Percentiles rank a stretch among this genome's conserved stretches.
Conservation (phyloP, 2,888 invertebrate genomes). For the Creontiades dilutus region DNA sequence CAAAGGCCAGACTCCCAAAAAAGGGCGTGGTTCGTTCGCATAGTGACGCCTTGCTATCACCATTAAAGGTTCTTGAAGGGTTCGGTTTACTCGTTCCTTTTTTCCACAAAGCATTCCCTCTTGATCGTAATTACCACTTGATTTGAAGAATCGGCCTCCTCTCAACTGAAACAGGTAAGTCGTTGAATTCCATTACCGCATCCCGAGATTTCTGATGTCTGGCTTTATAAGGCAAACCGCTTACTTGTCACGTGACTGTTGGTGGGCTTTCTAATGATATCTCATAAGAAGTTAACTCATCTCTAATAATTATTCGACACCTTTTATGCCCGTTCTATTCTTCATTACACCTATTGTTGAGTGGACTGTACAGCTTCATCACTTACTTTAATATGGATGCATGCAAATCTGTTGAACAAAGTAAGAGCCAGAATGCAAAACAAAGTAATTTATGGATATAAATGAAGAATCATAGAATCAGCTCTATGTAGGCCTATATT, state of each 20-base stretch:
- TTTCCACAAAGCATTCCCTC: neutral
- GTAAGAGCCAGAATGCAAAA: too few species aligned
- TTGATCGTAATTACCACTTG: slow-evolving; percentile 36
- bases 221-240: neutral
- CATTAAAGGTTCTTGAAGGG: neutral
- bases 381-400: too few species aligned
- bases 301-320: too few species aligned
- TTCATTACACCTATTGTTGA: too few species aligned
- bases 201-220: neutral
- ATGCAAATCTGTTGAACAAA: too few species aligned
- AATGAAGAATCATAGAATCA: too few species aligned
- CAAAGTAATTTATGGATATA: too few species aligned
- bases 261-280: slow-evolving; percentile 31
- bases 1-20: slow-evolving; percentile 33
- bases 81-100: slow-evolving; percentile 20
- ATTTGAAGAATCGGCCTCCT: slow-evolving; percentile 24
- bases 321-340: too few species aligned
- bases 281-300: neutral
- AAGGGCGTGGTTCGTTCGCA: slow-evolving; percentile 46
- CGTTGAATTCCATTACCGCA: neutral
- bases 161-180: too few species aligned
- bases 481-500: too few species aligned
- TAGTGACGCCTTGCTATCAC: slow-evolving; percentile 27
- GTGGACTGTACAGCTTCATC: too few species aligned
- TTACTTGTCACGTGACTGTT: slow-evolving; percentile 1